Base-by-base conservation (phyloP, 2,888 invertebrate genomes). In the Drosophila kokeensis region DNA sequence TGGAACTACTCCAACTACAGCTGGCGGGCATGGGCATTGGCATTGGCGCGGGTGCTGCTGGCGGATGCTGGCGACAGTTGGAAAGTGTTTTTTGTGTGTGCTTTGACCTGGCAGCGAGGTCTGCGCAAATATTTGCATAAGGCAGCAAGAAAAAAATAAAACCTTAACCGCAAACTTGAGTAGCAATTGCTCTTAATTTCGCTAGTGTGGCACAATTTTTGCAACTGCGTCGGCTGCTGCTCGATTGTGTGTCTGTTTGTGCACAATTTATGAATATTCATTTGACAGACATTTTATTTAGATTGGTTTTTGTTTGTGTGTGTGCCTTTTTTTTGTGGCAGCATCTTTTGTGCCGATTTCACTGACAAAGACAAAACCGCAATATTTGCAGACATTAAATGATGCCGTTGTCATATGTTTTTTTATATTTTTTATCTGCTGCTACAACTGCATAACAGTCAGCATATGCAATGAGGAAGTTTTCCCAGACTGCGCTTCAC, bases 101-200 rank as follows among this genome's bases (percentile, higher is more conserved):
- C 38, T 55, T 27, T 36, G 58, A 49, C 63, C 73, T 59, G 71
- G 30, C 40, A 40, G 30, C 10, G 30, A 57, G 40, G 71, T 65
- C 67, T 58, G 73, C 54, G 68, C 73, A 81, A 77, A 82, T 79
- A 82, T 88, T 87, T 83, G 82, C 88, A 83, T 79, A 80, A 62
- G 32, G 27, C 69, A 48, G 49, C 57, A 34, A 50, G 38, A 21
- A 52, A 10, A 29, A 49, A 38, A 53, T 59, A 66, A 62, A 27
- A 50, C 42, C 50, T 53, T 57, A 77, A 75, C 74, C 71, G 63
- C 82, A 73, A 87, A 84, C 67, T 85, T 82, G 81, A 87, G 88
- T 82, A 82, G 89, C 87, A 89, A 78, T 87, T 89, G 87, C 89
- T 87, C 89, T 89, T 89, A 82, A 89, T 87, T 81, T 87, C 69